Conservation (phyloP, 2,888 invertebrate genomes). For the Thymelicus lineola region DNA sequence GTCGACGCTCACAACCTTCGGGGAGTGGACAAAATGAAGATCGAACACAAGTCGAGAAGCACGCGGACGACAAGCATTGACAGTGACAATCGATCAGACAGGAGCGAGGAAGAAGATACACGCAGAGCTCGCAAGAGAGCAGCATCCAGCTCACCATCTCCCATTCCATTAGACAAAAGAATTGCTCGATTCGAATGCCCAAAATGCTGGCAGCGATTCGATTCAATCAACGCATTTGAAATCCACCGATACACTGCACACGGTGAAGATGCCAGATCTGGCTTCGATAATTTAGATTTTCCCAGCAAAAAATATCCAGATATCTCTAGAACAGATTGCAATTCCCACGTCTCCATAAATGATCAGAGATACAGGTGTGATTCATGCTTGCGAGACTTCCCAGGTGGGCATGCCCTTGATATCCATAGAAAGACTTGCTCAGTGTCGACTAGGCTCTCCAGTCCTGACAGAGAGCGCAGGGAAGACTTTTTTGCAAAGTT, state of each 20-base stretch:
- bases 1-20: conserved; percentile 59
- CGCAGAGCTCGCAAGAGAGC: conserved; percentile 71
- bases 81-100: conserved; percentile 84
- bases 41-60: conserved; percentile 63
- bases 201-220: conserved; percentile 90
- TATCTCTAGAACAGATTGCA: conserved; percentile 90
- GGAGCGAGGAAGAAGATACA: conserved; percentile 77
- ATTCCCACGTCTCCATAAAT: conserved; percentile 84
- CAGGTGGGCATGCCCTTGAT: conserved; percentile 87
- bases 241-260: conserved; percentile 89
- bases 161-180: conserved; percentile 71
- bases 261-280: conserved; percentile 84
- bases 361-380: conserved; percentile 88
- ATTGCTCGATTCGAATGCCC: conserved; percentile 86
- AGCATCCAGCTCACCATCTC: conserved; percentile 72
- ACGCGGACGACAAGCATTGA: conserved; percentile 79
- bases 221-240: conserved; percentile 89
- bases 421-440: conserved; percentile 86
- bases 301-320: conserved; percentile 92
- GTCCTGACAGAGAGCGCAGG: conserved; percentile 86
- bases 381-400: conserved; percentile 89
- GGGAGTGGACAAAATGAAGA: conserved; percentile 61
- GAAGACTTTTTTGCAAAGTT: conserved; percentile 93
- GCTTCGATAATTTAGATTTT: conserved; percentile 92
- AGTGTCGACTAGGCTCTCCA: conserved; percentile 66